Evolutionary conservation across 2,797 vertebrate genomes (phyloP), one percentile per base, ranked within the genome.

Genomic region (Gambusia yucatana): DNA sequence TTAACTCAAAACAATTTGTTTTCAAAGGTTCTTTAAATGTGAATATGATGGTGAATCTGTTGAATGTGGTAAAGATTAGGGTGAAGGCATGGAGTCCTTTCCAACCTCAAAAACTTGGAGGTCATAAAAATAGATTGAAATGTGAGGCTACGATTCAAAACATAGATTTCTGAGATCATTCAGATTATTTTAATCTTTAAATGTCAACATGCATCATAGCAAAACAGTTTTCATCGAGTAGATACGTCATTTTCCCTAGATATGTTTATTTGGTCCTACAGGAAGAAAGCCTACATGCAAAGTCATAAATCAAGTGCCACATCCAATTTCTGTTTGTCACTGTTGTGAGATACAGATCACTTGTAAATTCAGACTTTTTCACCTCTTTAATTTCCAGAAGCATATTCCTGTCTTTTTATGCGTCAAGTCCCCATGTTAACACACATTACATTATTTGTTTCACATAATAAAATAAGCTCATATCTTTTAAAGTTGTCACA

Each of bases 281-380:
- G 65, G 77, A 14, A 85, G 83, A 83, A 87, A 41, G 88, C 82
- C 74, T 86, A 67, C 61, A 83, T 84, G 84, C 69, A 10, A 77
- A 81, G 75, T 77, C 71, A 77, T 88, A 83, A 87, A 90, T 91
- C 87, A 79, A 59, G 70, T 72, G 82, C 67, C 63, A 77, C 84
- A 82, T 81, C 39, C 48, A 70, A 41, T 87, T 84, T 84, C 74
- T 59, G 59, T 84, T 73, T 78, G 79, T 70, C 81, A 50, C 41
- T 44, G 50, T 76, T 63, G 72, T 79, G 75, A 82, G n/a, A 57
- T 61, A 25, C 70, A 52, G 55, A 41, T 46, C 28, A 52, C 52
- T 72, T 67, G 84, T 82, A 87, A 88, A 88, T 87, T 80, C 69
- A n/a, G 72, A 83, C 77, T 76, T 86, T 82, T 81, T 41, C 41